Base-by-base conservation (phyloP, 2,797 vertebrate genomes). In the Myripristis murdjan region DNA sequence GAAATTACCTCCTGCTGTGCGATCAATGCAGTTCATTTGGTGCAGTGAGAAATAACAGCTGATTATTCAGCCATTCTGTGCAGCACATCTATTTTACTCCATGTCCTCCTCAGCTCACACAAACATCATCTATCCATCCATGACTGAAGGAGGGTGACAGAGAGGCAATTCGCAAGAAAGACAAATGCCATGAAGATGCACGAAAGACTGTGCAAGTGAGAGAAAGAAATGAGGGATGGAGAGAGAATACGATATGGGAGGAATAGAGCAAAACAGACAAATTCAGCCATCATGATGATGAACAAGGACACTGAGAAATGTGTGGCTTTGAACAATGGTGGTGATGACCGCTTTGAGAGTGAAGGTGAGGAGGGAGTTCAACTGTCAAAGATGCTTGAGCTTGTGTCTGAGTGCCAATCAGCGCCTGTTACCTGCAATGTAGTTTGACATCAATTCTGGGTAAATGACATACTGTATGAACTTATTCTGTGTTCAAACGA, bases 1-100 rank as follows among this genome's bases (percentile, higher is more conserved):
- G 87, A 79, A 93, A 94, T 91, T 92, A 88, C 85, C 79, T 93
- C 46, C 82, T 68, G 86, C 82, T 89, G 83, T 77, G 68, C 89
- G 91, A 94, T 90, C 71, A 57, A 93, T 84, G 84, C 91, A 91
- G 90, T 91, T 92, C 89, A 91, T 93, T 92, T 89, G 84, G 76
- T 79, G 60, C 84, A 81, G 89, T 59, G 71, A 91, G 87, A 88
- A 90, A 89, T 87, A 88, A 93, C 92, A 91, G 91, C 90, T 93
- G 91, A 87, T 93, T 91, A 93, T 92, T 93, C 94, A 85, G 88
- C 77, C 86, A 85, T 91, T 91, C 87, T 83, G 49, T 39, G 70
- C 63, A 61, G 74, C 69, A 86, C 52, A 41, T 89, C 83, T 58
- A 83, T 88, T 86, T 90, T 81, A 79, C 62, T 89, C 77, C 67